phyloP scores from a whole-genome alignment of 2,888 invertebrate genomes.

The Lepidonotus clava region DNA sequence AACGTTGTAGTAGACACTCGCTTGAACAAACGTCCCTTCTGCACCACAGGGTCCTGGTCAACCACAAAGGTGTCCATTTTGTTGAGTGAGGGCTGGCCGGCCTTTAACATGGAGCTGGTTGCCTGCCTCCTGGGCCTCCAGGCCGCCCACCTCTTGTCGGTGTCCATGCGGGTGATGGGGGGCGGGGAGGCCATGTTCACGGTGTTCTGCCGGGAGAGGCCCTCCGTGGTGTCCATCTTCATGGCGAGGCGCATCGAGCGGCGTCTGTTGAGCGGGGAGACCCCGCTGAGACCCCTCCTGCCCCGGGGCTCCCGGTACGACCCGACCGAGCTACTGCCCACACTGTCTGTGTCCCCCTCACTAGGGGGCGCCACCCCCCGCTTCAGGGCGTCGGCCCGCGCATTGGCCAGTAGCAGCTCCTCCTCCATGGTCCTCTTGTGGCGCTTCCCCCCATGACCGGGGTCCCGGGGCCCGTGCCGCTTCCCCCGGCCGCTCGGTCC shows the following conservation, averaged over 20 bases:
- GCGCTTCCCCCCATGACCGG: not conserved
- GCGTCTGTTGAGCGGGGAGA: not conserved
- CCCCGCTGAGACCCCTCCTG: not conserved
- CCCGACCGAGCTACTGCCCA: not conserved
- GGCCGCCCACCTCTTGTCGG: not conserved
- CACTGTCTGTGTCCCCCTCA: not conserved
- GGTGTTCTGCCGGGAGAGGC: not conserved
- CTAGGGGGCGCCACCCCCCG: not conserved
- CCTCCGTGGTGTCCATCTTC: not conserved
- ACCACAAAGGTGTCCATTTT: not conserved
- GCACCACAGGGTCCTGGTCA: not conserved
- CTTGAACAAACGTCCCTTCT: not conserved
- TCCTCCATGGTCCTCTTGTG: constrained; percentile 1
- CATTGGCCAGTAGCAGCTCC: constrained; percentile 17
- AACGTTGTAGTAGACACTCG: not conserved
- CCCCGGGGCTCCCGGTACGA: not conserved
- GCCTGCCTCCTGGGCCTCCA: constrained; percentile 11
- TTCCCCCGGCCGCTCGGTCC: not conserved
- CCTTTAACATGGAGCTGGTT: not conserved
- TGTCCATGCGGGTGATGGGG: not conserved
- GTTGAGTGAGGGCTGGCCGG: not conserved
- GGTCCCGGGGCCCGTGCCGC: not conserved
- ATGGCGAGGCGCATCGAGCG: constrained; percentile 16
- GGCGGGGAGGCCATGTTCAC: not conserved
- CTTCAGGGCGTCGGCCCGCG: not conserved